Conservation (phyloP, 2,888 invertebrate genomes). For the Elegia similella region DNA sequence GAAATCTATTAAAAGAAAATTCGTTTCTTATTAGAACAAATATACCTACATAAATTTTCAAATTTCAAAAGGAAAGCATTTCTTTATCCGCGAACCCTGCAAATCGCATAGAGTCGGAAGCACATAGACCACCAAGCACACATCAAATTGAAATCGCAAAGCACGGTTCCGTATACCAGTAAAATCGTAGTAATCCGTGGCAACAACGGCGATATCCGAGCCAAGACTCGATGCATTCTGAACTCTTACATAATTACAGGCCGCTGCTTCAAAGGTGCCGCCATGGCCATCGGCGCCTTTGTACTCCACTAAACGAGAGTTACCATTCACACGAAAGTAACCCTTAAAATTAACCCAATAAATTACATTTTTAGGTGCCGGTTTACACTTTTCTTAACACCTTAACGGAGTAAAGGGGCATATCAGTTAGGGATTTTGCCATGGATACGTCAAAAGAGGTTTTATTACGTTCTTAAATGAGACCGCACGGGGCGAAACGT, state of each 20-base stretch:
- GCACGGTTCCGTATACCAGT: conserved; percentile 38
- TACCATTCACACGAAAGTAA: conserved; percentile 23
- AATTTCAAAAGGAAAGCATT: background rate
- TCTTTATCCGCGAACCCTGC: background rate
- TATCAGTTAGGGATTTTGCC: conserved; percentile 81
- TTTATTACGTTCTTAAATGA: conserved; percentile 78
- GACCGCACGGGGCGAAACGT: conserved; percentile 63
- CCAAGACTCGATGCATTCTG: conserved; percentile 40
- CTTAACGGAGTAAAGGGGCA: conserved; percentile 73
- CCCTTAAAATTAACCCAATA: conserved; percentile 21
- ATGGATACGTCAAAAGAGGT: conserved; percentile 81
- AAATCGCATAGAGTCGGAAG: background rate
- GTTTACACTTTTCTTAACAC: conserved; percentile 65
- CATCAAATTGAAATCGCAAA: conserved; percentile 6
- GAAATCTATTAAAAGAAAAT: no score
- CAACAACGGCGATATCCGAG: conserved; percentile 36
- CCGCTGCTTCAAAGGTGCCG: conserved; percentile 72
- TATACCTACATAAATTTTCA: no score
- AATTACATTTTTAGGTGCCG: conserved; percentile 29
- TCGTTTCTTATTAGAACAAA: no score
- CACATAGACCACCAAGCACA: background rate
- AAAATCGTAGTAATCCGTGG: conserved; percentile 42
- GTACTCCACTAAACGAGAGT: conserved; percentile 73
- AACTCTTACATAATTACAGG: conserved; percentile 73
- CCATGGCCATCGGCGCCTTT: conserved; percentile 69